Percentiles rank a stretch among this genome's conserved stretches.
Conservation (phyloP, 1,140 invertebrate species). For the Venturia canescens region DNA sequence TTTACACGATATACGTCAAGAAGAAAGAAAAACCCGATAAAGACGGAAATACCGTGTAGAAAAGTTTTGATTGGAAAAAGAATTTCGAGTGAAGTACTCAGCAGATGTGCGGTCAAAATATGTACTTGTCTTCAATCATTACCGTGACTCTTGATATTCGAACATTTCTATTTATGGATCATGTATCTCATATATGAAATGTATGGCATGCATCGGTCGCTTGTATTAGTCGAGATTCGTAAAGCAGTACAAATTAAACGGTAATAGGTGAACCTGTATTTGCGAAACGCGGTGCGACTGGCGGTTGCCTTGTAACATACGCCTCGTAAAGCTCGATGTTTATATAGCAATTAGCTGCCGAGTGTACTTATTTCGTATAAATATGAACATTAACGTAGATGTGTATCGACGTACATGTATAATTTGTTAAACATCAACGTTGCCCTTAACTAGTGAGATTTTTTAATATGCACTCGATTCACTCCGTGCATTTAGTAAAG, state of each 20-base stretch:
- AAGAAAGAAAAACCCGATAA: too few relatives aligned
- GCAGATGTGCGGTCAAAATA: too few relatives aligned
- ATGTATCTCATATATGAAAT: background rate
- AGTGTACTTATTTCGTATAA: slow-evolving; percentile 32
- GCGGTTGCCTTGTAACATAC: slow-evolving; percentile 46
- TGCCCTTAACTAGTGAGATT: slow-evolving; percentile 23
- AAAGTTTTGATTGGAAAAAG: too few relatives aligned
- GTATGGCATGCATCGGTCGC: background rate
- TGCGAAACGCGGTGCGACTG: slow-evolving; percentile 59
- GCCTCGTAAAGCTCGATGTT: slow-evolving; percentile 64
- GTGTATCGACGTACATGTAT: slow-evolving; percentile 38
- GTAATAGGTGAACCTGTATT: slow-evolving; percentile 72
- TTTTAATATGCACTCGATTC: background rate
- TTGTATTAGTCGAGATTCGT: background rate
- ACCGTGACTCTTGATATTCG: too few relatives aligned
- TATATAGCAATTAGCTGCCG: slow-evolving; percentile 74
- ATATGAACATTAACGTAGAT: slow-evolving; percentile 25
- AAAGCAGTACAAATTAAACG: slow-evolving; percentile 45
- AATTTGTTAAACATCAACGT: slow-evolving; percentile 15
- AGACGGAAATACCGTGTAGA: too few relatives aligned
- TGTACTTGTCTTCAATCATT: too few relatives aligned
- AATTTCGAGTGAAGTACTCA: too few relatives aligned
- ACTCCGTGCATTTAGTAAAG: background rate
- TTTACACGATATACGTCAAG: too few relatives aligned
- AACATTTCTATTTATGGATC: background rate